Evolutionary conservation across 2,113 vertebrate species (phyloP), one percentile per base, ranked within the genome.

Genomic region (Lepisosteus osseus): DNA sequence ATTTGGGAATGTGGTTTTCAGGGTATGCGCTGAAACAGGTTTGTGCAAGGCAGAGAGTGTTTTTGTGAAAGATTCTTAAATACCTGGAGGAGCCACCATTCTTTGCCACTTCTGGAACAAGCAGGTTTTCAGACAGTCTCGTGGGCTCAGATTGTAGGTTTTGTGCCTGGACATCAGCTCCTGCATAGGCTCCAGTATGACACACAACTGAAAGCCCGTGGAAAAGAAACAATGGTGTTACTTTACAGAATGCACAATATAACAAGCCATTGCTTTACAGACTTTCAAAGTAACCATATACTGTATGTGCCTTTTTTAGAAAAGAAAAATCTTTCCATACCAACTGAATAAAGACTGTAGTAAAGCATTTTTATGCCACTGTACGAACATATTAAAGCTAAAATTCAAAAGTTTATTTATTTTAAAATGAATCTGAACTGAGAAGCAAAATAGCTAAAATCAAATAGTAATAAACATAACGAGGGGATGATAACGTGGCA

Each of bases 121-220:
- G 84, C 97, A 99, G 78, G 97, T 99, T 91, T 99, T 99, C 82
- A 99, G 94, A 86, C 97, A 99, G 89, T 99, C 97, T 74, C 97
- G 90, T 8, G 97, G 97, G 85, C 97, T 98, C 91, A 99, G 95
- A 92, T 95, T 99, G 92, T 99, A 99, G 17, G 97, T 98, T 94
- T 99, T 99, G 85, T 99, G 97, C 90, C 97, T 93, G 51, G 97
- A 99, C 97, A 99, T 99, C 88, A 99, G 89, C 86, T 99, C 97
- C 86, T 99, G 97, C 97, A 99, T 99, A 85, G 97, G 97, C 92
- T 99, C 97, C 95, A 99, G 91, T 90, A 99, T 99, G 88, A 99
- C 97, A 91, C 97, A 99, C 94, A 99, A 91, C 97, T 99, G 89
- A 84, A 88, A 77, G 74, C 7, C 75, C 61, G 67, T 15, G 54